phyloP scores from a whole-genome alignment of 2,888 invertebrate species.

The Orchesella flavescens region DNA sequence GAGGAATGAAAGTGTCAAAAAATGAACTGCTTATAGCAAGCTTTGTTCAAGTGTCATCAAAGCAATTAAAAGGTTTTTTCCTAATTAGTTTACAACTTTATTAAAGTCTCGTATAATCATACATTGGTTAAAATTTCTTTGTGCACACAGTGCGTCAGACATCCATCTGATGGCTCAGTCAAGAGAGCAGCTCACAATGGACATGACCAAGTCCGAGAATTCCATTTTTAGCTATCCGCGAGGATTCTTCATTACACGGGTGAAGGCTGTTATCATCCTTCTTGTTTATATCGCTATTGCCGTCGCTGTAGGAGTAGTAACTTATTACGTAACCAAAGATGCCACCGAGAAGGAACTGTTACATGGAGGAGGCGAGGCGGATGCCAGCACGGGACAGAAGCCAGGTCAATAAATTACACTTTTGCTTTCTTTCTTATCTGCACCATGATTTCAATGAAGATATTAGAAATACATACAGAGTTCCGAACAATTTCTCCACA shows the following conservation, averaged over 20 bases:
- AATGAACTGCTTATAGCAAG: too few relatives aligned
- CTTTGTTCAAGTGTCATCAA: not conserved
- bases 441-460: too few relatives aligned
- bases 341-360: slow-evolving; percentile 74
- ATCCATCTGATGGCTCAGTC: slow-evolving; percentile 74
- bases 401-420: slow-evolving; percentile 26
- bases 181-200: slow-evolving; percentile 77
- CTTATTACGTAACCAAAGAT: slow-evolving; percentile 84
- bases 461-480: too few relatives aligned
- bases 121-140: not conserved
- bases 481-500: too few relatives aligned
- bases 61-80: not conserved
- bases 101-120: not conserved
- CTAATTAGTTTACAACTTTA: too few relatives aligned
- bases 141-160: slow-evolving; percentile 25
- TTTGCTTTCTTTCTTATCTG: not conserved
- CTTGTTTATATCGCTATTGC: slow-evolving; percentile 78
- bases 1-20: too few relatives aligned
- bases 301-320: slow-evolving; percentile 81
- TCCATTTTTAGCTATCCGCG: slow-evolving; percentile 80
- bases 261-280: slow-evolving; percentile 77
- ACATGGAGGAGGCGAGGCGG: slow-evolving; percentile 70
- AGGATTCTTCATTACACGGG: slow-evolving; percentile 81
- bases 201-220: slow-evolving; percentile 75
- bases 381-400: slow-evolving; percentile 67